Base-by-base conservation (phyloP, 2,797 vertebrate genomes). In the Tenualosa ilisha region DNA sequence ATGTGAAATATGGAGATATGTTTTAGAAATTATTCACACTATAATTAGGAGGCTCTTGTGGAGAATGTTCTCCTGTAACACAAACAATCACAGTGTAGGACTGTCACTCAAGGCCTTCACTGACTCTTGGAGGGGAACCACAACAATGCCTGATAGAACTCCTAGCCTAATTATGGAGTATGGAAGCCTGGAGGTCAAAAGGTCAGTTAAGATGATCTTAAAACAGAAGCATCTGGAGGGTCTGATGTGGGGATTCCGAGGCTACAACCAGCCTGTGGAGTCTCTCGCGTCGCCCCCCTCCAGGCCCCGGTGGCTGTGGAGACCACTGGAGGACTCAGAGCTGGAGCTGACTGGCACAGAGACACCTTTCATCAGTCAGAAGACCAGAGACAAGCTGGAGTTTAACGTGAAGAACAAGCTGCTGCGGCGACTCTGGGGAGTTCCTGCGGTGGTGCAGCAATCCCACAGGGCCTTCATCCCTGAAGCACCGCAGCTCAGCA, bases 181-280 rank as follows among this genome's bases (percentile, higher is more conserved):
- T 7, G 31, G 65, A 37, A 12, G 26, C 26, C 65, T 17, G 26
- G 26, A 72, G 13, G 13, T 8, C 65, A 72, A 72, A 72, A 40
- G 7, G 26, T 72, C 31, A 72, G 24, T 85, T 40, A 54, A 85
- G 17, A 86, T 83, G 65, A 85, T 85, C 24, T 79, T 86, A 56
- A 83, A 83, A 81, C 85, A 81, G 22, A 85, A 81, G 82, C 46
- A 83, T 46, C 24, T 85, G 31, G 72, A 81, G 84, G 15, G 43
- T 26, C 51, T 83, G 13, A 81, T 85, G 31, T 83, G 81, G 84
- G 22, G 15, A 54, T 13, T 54, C 40, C 82, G 72, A 11, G 26
- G 40, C 59, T 79, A 43, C 40, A 51, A 63, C 13, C 63, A 54
- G 17, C 61, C 83, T n/a, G 7, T 81, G 56, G 12, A 68, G 37